Conservation (phyloP, 1,140 invertebrate species). For the Papilio polytes region DNA sequence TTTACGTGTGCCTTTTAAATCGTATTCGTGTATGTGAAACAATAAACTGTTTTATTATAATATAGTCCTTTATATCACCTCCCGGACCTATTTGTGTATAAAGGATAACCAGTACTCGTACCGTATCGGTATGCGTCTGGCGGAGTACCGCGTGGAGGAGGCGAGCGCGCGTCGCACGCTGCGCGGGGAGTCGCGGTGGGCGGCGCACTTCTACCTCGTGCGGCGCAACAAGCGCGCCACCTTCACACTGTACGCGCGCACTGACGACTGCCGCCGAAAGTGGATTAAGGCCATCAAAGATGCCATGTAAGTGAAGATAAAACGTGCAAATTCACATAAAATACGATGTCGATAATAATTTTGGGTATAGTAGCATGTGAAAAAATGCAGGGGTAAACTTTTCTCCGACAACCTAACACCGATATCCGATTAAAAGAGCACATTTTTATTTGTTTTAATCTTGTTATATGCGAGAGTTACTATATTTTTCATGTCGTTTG, state of each 20-base stretch:
- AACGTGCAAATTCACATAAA: too few relatives aligned
- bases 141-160: slow-evolving; percentile 95
- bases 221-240: slow-evolving; percentile 92
- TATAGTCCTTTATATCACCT: too few relatives aligned
- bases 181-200: slow-evolving; percentile 89
- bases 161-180: slow-evolving; percentile 85
- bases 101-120: slow-evolving; percentile 97
- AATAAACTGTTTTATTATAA: too few relatives aligned
- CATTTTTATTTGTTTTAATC: too few relatives aligned
- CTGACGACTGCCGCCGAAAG: slow-evolving; percentile 93
- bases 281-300: slow-evolving; percentile 97
- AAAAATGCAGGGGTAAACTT: too few relatives aligned
- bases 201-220: slow-evolving; percentile 93
- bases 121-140: slow-evolving; percentile 92
- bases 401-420: too few relatives aligned
- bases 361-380: too few relatives aligned
- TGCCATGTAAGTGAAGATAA: slow-evolving; percentile 89
- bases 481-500: background rate
- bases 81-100: too few relatives aligned
- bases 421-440: too few relatives aligned
- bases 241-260: slow-evolving; percentile 95
- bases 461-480: background rate
- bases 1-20: too few relatives aligned
- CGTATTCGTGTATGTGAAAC: too few relatives aligned
- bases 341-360: too few relatives aligned